Conservation (phyloP, 2,797 vertebrate species). For the Hapalemur alaotrensis region DNA sequence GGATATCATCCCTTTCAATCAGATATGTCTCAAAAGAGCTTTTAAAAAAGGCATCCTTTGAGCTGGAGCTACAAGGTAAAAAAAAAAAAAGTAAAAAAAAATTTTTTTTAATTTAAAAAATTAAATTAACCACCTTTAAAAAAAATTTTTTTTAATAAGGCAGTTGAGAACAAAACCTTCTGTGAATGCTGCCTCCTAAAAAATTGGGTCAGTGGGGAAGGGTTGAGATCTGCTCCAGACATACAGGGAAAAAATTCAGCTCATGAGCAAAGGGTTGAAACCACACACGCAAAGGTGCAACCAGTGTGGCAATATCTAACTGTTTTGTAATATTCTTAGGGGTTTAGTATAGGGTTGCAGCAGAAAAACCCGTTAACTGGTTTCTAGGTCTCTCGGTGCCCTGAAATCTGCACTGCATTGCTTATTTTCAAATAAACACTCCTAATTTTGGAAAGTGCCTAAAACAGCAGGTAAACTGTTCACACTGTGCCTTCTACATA, state of each 20-base stretch:
- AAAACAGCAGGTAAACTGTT: background rate
- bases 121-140: background rate
- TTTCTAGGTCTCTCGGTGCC: background rate
- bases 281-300: background rate
- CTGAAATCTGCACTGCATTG: background rate
- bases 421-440: slow-evolving; percentile 32
- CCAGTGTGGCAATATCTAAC: background rate
- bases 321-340: background rate
- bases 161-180: background rate
- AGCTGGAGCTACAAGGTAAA: background rate
- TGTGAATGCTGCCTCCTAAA: background rate
- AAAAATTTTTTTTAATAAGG: background rate
- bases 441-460: slow-evolving; percentile 16
- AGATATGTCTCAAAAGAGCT: background rate
- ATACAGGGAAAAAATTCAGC: background rate
- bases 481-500: background rate
- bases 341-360: background rate
- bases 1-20: background rate
- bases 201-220: background rate
- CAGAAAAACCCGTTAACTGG: background rate
- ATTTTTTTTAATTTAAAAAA: background rate
- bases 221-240: background rate
- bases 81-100: background rate
- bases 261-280: background rate
- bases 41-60: background rate